Percentiles rank a stretch among this genome's conserved stretches.
phyloP scores from a whole-genome alignment of 2,888 invertebrate species.

The Drosophila mimetica region DNA sequence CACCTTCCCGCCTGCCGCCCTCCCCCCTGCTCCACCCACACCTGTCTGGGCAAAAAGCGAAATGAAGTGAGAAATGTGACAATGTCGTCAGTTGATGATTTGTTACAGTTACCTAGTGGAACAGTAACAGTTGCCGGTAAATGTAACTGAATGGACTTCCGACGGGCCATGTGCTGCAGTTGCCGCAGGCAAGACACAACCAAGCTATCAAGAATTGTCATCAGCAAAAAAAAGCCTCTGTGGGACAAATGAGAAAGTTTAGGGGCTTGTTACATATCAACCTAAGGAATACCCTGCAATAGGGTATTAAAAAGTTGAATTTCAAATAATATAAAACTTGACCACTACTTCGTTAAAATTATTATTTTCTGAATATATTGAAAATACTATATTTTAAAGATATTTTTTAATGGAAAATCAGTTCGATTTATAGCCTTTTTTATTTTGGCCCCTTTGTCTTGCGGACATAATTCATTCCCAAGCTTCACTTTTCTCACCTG shows the following conservation, averaged over 20 bases:
- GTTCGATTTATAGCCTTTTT: background rate
- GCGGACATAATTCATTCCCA: background rate
- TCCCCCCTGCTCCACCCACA: background rate
- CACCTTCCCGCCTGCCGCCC: background rate
- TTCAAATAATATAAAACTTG: too few species aligned
- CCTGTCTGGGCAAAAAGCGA: conserved; percentile 10
- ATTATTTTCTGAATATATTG: background rate
- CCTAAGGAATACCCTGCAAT: background rate
- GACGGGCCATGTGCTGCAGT: conserved; percentile 34
- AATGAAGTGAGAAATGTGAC: conserved; percentile 45
- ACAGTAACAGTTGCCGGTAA: conserved; percentile 32
- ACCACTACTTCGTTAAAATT: too few species aligned
- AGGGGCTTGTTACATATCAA: too few species aligned
- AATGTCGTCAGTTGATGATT: conserved; percentile 56
- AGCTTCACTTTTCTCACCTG: background rate
- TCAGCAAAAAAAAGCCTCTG: background rate
- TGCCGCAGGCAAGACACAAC: conserved; percentile 1
- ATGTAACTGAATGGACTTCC: conserved; percentile 15
- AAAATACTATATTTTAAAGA: background rate
- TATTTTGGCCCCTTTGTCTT: background rate
- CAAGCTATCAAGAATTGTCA: conserved; percentile 13
- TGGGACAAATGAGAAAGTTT: background rate
- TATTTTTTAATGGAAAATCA: background rate
- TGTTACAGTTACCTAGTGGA: conserved; percentile 45
- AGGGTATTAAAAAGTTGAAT: background rate